phyloP scores from a whole-genome alignment of 2,888 invertebrate genomes.

The Theretra japonica region DNA sequence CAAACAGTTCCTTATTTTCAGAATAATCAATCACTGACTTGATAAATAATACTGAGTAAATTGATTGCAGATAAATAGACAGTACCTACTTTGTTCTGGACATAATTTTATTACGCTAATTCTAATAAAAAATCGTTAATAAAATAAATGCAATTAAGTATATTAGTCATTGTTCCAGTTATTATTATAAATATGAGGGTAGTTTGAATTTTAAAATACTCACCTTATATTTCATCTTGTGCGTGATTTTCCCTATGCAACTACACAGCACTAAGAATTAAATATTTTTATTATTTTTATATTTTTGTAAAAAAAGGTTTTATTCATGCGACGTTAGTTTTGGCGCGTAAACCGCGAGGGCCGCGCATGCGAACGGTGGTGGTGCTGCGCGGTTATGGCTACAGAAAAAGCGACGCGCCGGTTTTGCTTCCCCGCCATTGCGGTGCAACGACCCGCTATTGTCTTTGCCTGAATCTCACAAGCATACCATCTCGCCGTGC shows the following conservation, averaged over 20 bases:
- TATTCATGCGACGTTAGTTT: constrained; percentile 35
- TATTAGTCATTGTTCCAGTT: constrained; percentile 14
- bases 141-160: constrained; percentile 33
- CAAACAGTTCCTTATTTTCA: neutral
- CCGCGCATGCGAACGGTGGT: constrained; percentile 73
- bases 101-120: neutral
- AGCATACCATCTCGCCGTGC: constrained; percentile 36
- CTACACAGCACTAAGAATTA: constrained; percentile 42
- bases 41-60: neutral
- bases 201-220: constrained; percentile 42
- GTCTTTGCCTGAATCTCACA: constrained; percentile 39
- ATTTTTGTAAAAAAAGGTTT: constrained; percentile 3
- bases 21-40: neutral
- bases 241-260: constrained; percentile 36
- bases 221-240: constrained; percentile 76
- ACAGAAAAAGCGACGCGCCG: constrained; percentile 57
- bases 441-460: constrained; percentile 61
- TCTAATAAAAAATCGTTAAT: neutral
- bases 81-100: neutral
- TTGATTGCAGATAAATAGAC: neutral
- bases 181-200: constrained; percentile 35
- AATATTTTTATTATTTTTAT: constrained; percentile 32
- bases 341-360: constrained; percentile 57
- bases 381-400: constrained; percentile 68
- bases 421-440: constrained; percentile 76